These are phyloP conservation scores for Sylvia borin DNA, from an alignment of 2,797 vertebrate species.

Conservation along the genomic window DNA sequence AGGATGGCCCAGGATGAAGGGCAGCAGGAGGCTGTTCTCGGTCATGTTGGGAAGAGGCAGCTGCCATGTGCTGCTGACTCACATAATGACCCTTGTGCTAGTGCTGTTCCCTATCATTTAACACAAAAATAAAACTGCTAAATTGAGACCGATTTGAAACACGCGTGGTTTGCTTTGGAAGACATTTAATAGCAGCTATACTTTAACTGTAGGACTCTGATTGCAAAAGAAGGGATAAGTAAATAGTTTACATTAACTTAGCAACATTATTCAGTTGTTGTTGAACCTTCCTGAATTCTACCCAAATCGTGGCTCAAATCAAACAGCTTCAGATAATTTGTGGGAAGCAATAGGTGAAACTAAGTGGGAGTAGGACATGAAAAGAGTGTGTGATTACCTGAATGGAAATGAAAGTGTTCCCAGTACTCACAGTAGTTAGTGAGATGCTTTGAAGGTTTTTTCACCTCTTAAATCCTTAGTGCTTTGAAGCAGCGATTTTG, in stretches of 20 bases:
- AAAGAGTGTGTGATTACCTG: not conserved
- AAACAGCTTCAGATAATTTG: not conserved
- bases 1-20: not conserved
- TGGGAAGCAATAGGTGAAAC: not conserved
- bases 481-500: not conserved
- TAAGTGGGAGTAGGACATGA: not conserved
- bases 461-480: not conserved
- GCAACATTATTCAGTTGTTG: not conserved
- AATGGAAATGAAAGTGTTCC: constrained; percentile 16
- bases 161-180: not conserved
- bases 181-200: not conserved
- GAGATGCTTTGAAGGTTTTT: constrained; percentile 37
- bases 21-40: not conserved
- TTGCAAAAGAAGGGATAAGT: not conserved
- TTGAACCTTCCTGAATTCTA: not conserved
- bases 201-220: not conserved
- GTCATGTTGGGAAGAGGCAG: not conserved
- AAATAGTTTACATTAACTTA: constrained; percentile 36
- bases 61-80: constrained; percentile 3
- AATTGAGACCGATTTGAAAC: constrained; percentile 24
- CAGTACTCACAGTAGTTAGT: not conserved
- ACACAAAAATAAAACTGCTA: constrained; percentile 58
- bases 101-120: constrained; percentile 51
- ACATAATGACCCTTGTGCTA: constrained; percentile 50
- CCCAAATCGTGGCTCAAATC: not conserved